Base-by-base conservation (phyloP, 2,797 vertebrate genomes). In the Chelonia mydas region DNA sequence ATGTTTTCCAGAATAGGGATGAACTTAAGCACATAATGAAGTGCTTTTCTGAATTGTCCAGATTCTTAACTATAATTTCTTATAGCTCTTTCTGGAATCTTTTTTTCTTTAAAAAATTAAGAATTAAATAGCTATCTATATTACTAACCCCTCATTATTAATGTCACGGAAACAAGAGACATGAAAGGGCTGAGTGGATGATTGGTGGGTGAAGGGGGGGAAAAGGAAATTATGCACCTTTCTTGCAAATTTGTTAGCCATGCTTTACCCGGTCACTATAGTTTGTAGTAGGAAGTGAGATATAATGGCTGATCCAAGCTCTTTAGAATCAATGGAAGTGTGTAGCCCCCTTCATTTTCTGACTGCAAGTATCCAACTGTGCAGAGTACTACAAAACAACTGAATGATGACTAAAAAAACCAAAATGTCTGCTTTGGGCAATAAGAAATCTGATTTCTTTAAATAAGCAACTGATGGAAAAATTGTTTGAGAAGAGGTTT, bases 41-140 rank as follows among this genome's bases (percentile, higher is more conserved):
- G 3, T 33, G 2, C 3, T 28, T 33, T 51, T 55, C 37, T 85
- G 33, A 7, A 17, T 5, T 19, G 1, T 50, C 12, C 77, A n/a
- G 3, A 7, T n/a, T 61, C 15, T 1, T 2, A 33, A 7, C 0
- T n/a, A 2, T 2, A 31, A 2, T 2, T 78, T 11, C 15, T 1
- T 15, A 2, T 0, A 0, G 25, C 27, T 28, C 87, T 33, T 19
- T 28, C 41, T n/a, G 1, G 68, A 72, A 72, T 8, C 0, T 25
- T 17, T 72, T 37, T 25, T 41, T 25, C 17, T 41, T 61, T 33
- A 9, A 54, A 54, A 33, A 61, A 3, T 7, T 25, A 49, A 37
- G 53, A 45, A 4, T 27, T 37, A 31, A 33, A 3, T 5, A 76
- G 41, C 51, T 85, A 6, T 47, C 72, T 74, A 6, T 33, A 33